Evolutionary conservation across 2,797 vertebrate genomes (phyloP), one percentile per base, ranked within the genome.

Genomic region (Phataginus tricuspis): DNA sequence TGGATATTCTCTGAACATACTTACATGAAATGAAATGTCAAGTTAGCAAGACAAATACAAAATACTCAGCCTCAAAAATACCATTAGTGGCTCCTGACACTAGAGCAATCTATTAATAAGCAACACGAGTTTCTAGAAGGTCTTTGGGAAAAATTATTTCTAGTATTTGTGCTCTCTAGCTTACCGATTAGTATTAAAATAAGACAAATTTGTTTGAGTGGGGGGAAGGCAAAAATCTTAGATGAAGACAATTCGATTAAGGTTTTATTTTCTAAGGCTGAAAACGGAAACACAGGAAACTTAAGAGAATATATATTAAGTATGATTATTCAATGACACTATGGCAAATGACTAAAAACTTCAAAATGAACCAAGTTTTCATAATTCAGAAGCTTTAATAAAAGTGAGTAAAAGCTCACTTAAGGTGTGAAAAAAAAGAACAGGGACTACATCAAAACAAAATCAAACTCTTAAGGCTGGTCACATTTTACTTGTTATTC

Each of bases 81-180:
- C 15, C 77, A 82, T 69, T 16, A 51, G 21, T 90, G 68, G 53
- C 61, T 96, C 31, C 42, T 93, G 16, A 90, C 45, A 80, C 18
- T 69, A 72, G 14, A 93, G 87, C 7, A 88, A 93, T 77, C 39
- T 90, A 68, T 78, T 75, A 90, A 92, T 75, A 90, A 90, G 55
- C 57, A 92, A 92, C 49, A 82, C 23, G 31, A 90, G 9, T 27
- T 37, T 74, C 53, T 64, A 94, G 10, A 91, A 82, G 13, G 8
- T 71, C 45, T 90, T 49, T 63, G 59, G 4, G 19, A 86, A 96
- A 82, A 95, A 51, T 55, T 77, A 57, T 51, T 63, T 88, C 53
- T 88, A 77, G 37, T 77, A 90, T 53, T 78, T 69, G 42, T 78
- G 25, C 1, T 86, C 25, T 77, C 34, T 71, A 89, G 79, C 15